phyloP scores from a whole-genome alignment of 2,113 vertebrate species.

The Collichthys lucidus region DNA sequence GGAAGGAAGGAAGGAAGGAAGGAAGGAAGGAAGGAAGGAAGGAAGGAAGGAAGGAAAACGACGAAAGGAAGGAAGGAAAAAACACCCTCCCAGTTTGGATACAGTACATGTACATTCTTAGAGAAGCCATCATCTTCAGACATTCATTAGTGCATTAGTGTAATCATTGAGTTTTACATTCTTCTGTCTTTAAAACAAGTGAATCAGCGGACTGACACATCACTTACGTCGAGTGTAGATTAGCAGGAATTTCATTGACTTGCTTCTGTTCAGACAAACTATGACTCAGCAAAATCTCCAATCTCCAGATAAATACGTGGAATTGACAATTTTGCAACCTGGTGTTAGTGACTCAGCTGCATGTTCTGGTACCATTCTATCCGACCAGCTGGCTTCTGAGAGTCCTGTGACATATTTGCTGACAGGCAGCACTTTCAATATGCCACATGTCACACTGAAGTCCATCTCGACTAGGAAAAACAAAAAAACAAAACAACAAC shows the following conservation, averaged over 20 bases:
- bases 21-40: no score
- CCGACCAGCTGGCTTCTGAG: neutral
- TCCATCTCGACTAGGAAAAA: neutral
- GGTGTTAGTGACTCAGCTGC: neutral
- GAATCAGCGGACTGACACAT: neutral
- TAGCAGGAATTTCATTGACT: neutral
- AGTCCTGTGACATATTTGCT: neutral
- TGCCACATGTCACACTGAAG: neutral
- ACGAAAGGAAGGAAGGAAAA: no score
- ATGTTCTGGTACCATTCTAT: neutral
- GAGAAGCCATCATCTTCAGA: conserved; percentile 27
- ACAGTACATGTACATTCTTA: neutral
- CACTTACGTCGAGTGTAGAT: neutral
- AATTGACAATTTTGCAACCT: neutral
- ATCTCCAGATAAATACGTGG: neutral
- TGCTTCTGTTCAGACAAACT: neutral
- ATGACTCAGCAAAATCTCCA: neutral
- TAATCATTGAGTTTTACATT: conserved; percentile 7
- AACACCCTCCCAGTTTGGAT: conserved; percentile 53
- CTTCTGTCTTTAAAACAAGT: neutral
- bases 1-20: no score
- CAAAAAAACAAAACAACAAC: no score
- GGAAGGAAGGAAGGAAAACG: no score
- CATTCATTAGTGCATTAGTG: neutral
- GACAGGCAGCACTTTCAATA: neutral